These are phyloP conservation scores for Pteropus rufus DNA, from an alignment of 2,797 vertebrate species.

Conservation along the genomic window DNA sequence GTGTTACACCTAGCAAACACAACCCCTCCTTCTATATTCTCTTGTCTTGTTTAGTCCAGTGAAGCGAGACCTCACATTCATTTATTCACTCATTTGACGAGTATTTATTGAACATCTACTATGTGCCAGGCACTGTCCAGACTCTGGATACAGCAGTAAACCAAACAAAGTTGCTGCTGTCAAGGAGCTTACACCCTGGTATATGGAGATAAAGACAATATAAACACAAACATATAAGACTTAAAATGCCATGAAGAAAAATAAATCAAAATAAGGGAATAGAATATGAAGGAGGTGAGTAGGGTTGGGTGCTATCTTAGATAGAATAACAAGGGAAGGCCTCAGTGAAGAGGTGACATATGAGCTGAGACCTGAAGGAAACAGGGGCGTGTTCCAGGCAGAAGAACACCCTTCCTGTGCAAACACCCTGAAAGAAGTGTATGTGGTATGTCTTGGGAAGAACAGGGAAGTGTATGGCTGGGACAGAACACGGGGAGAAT, in stretches of 20 bases:
- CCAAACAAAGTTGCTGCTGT: not conserved
- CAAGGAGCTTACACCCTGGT: not conserved
- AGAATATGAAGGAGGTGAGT: not conserved
- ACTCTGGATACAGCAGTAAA: not conserved
- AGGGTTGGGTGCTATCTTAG: not conserved
- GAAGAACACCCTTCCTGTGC: not conserved
- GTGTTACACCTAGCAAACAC: not conserved
- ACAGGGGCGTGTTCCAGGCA: not conserved
- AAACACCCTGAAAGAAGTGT: not conserved
- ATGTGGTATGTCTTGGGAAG: not conserved
- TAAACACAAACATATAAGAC: not conserved
- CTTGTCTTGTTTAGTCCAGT: not conserved
- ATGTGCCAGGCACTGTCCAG: not conserved
- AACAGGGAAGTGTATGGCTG: not conserved
- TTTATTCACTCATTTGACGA: not conserved
- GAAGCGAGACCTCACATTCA: not conserved
- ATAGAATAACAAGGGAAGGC: not conserved
- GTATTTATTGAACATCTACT: not conserved
- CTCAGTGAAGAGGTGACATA: not conserved
- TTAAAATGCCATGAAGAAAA: not conserved
- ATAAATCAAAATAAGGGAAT: not conserved
- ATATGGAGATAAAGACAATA: not conserved
- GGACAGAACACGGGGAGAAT: not conserved
- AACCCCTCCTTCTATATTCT: not conserved
- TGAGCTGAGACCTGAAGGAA: not conserved